Conservation (phyloP, 1,140 invertebrate genomes). For the Coelopa frigida region DNA sequence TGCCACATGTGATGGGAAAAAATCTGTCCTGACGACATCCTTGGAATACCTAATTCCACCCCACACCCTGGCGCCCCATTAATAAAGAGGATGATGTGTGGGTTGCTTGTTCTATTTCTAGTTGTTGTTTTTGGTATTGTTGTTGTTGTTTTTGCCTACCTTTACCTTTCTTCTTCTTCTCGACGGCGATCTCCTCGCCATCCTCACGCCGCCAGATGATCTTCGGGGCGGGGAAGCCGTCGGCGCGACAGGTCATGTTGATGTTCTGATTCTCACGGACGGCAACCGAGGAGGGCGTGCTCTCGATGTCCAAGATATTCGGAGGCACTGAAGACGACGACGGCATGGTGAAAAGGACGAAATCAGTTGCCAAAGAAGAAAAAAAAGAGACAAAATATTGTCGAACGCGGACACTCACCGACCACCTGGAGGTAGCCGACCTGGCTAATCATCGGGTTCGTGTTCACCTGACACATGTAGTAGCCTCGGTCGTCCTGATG, state of each 20-base stretch:
- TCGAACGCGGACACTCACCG: constrained; percentile 56
- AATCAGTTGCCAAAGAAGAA: too few relatives aligned
- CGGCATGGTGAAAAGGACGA: not conserved
- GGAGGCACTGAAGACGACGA: constrained; percentile 64
- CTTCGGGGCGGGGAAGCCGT: constrained; percentile 80
- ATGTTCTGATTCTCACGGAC: constrained; percentile 85
- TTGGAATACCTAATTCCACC: too few relatives aligned
- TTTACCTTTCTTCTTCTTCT: constrained; percentile 74
- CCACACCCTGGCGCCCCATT: too few relatives aligned
- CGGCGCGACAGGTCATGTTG: constrained; percentile 78
- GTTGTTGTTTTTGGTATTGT: too few relatives aligned
- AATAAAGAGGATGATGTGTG: too few relatives aligned
- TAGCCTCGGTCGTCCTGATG: constrained; percentile 83
- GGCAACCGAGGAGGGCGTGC: constrained; percentile 78
- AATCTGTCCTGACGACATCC: too few relatives aligned
- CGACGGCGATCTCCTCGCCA: constrained; percentile 71
- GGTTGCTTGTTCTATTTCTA: too few relatives aligned
- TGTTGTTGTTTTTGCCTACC: not conserved
- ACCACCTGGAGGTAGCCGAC: constrained; percentile 90
- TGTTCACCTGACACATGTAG: constrained; percentile 91
- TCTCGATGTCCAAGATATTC: constrained; percentile 77
- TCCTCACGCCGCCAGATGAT: constrained; percentile 88
- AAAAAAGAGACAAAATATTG: constrained; percentile 7
- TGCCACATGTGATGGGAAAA: too few relatives aligned
- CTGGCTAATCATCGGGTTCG: constrained; percentile 93